phyloP scores from a whole-genome alignment of 2,797 vertebrate genomes.

The Aphelocoma californica region DNA sequence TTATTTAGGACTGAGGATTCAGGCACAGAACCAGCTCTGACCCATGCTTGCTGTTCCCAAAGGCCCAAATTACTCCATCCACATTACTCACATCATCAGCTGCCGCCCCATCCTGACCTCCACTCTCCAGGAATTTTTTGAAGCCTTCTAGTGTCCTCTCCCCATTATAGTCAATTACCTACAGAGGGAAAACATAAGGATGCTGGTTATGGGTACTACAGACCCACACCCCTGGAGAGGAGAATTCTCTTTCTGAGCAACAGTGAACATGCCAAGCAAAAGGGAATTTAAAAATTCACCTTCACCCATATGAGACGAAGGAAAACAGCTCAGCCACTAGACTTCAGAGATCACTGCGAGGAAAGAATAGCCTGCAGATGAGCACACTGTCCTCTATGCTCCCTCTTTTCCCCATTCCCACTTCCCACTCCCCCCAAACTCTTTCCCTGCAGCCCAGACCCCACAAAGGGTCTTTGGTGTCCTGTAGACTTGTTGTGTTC shows the following conservation, averaged over 20 bases:
- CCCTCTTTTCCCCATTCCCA: background rate
- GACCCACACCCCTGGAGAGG: background rate
- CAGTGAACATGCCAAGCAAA: conserved; percentile 61
- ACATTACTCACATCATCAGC: conserved; percentile 81
- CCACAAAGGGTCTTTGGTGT: background rate
- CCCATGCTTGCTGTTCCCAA: background rate
- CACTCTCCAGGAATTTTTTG: conserved; percentile 94
- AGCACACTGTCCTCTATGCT: conserved; percentile 39
- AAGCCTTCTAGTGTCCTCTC: conserved; percentile 96
- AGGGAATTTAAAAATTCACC: conserved; percentile 60
- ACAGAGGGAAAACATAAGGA: background rate
- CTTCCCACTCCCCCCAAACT: background rate
- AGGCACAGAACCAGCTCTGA: background rate
- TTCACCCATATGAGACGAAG: conserved; percentile 65
- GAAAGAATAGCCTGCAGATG: conserved; percentile 64
- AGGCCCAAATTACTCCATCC: background rate
- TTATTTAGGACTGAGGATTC: background rate
- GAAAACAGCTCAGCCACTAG: conserved; percentile 68
- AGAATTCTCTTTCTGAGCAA: conserved; percentile 59
- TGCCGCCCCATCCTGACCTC: conserved; percentile 91
- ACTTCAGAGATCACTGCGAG: conserved; percentile 62
- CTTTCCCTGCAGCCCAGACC: background rate
- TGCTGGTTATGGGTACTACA: background rate
- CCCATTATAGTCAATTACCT: conserved; percentile 96
- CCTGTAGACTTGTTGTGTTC: background rate